Conservation (phyloP, 2,113 vertebrate species). For the Burhinus oedicnemus region DNA sequence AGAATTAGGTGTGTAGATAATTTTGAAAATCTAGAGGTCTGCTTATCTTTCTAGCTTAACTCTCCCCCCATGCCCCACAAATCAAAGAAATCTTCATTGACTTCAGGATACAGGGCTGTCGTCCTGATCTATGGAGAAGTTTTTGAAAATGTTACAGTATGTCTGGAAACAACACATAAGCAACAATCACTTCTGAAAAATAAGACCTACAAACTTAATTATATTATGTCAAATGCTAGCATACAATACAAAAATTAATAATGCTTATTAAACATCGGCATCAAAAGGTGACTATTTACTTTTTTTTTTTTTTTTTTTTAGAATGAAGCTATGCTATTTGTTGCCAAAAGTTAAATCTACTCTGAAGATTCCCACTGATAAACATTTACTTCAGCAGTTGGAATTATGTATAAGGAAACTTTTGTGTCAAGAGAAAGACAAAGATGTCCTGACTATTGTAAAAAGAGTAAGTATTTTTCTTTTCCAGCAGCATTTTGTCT, state of each 20-base stretch:
- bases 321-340: constrained; percentile 90
- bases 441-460: constrained; percentile 89
- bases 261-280: background rate
- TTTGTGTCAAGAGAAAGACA: constrained; percentile 93
- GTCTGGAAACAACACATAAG: background rate
- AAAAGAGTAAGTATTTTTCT: constrained; percentile 82
- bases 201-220: background rate
- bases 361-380: constrained; percentile 88
- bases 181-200: background rate
- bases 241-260: background rate
- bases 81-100: background rate
- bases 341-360: constrained; percentile 90
- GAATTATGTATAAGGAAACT: constrained; percentile 92
- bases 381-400: constrained; percentile 90
- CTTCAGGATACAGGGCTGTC: background rate
- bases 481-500: background rate
- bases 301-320: constrained; percentile 6
- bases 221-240: background rate
- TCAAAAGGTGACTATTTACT: background rate
- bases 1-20: background rate
- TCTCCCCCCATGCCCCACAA: background rate
- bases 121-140: background rate
- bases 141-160: background rate
- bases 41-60: background rate
- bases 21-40: background rate